A percentile compares a stretch with the other conserved stretches of the same genome.
Evolutionary conservation across 2,113 vertebrate genomes (phyloP).

Genomic region (Carassius gibelio): DNA sequence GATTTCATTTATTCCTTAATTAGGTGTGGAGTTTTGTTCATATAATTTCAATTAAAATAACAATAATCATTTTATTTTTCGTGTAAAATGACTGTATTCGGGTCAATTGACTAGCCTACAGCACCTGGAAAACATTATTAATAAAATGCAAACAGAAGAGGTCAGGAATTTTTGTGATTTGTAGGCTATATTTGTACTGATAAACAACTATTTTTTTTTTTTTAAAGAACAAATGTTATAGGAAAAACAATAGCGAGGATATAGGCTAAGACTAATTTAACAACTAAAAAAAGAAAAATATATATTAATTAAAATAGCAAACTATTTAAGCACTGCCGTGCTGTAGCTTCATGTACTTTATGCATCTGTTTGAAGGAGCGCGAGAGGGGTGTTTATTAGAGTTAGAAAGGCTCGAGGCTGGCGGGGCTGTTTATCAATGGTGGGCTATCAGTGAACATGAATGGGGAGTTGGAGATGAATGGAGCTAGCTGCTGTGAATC

Average conservation of each 20-base stretch:
- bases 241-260: too few species aligned
- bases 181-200: too few species aligned
- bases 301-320: not conserved
- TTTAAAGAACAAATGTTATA: too few species aligned
- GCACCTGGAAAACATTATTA: not conserved
- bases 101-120: not conserved
- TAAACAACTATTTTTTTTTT: too few species aligned
- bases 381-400: slow-evolving; percentile 11
- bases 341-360: not conserved
- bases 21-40: not conserved
- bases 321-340: not conserved
- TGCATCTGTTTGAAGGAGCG: not conserved
- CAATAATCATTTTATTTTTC: not conserved
- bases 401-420: slow-evolving; percentile 8
- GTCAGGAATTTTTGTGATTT: not conserved
- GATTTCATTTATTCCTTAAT: not conserved
- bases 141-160: not conserved
- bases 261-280: not conserved
- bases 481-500: slow-evolving; percentile 45
- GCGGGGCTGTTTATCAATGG: slow-evolving; percentile 52
- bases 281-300: not conserved
- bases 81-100: not conserved
- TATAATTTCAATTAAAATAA: not conserved
- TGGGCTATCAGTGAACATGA: slow-evolving; percentile 52
- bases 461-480: slow-evolving; percentile 57